Evolutionary conservation across 2,113 vertebrate genomes (phyloP).

Genomic region (Microtus richardsoni): DNA sequence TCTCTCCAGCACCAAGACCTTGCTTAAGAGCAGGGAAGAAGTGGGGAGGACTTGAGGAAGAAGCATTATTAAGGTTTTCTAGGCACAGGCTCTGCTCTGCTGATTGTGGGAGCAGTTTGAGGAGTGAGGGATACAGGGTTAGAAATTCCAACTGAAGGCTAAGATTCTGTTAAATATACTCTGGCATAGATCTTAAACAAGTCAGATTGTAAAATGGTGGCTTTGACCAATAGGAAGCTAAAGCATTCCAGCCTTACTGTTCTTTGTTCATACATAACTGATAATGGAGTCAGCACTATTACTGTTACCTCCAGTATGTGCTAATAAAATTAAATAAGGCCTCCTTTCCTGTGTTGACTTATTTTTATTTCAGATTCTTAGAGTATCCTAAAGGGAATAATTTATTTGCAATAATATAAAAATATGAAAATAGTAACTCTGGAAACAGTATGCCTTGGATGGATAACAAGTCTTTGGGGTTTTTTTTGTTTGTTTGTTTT

Average conservation of each 20-base stretch:
- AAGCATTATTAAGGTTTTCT: neutral
- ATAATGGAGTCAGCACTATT: neutral
- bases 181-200: neutral
- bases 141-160: neutral
- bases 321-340: constrained; percentile 20
- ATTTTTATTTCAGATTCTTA: constrained; percentile 46
- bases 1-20: neutral
- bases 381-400: constrained; percentile 22
- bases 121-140: neutral
- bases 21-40: neutral
- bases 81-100: neutral
- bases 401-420: constrained; percentile 27
- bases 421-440: neutral
- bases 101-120: neutral
- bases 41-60: constrained; percentile 2
- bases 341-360: constrained; percentile 33
- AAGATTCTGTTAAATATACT: neutral
- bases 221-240: neutral
- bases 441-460: neutral
- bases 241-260: neutral
- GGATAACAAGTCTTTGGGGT: constrained; percentile 21
- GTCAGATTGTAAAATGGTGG: constrained; percentile 12
- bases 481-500: neutral
- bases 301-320: neutral
- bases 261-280: neutral